These are phyloP conservation scores for Coptodon bakossiorum DNA, from an alignment of 2,113 vertebrate species.

Conservation along the genomic window DNA sequence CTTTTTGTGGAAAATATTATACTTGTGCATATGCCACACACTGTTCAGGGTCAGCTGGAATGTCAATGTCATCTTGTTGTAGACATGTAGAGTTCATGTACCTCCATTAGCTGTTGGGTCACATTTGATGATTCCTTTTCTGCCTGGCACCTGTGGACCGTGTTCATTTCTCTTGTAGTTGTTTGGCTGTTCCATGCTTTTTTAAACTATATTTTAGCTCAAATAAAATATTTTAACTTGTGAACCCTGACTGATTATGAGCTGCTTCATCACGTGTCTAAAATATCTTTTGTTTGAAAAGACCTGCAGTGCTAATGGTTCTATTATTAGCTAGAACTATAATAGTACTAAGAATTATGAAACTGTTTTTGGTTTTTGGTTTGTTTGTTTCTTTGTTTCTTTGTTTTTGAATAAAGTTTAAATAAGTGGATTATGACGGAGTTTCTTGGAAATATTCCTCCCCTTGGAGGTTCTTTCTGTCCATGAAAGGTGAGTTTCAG, in stretches of 20 bases:
- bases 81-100: too few species aligned
- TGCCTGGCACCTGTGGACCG: too few species aligned
- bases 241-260: not conserved
- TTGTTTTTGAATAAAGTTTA: too few species aligned
- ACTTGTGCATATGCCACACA: too few species aligned
- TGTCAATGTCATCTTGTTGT: too few species aligned
- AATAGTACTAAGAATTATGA: not conserved
- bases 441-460: not conserved
- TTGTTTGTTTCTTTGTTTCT: too few species aligned
- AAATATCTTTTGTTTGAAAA: not conserved
- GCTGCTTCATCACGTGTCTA: not conserved
- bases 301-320: not conserved
- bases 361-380: too few species aligned
- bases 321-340: not conserved
- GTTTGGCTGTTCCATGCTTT: not conserved
- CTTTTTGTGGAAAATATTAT: too few species aligned
- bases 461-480: not conserved
- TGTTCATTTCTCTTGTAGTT: too few species aligned
- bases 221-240: not conserved
- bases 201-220: not conserved
- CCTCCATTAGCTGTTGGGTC: too few species aligned
- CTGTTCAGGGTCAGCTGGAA: too few species aligned
- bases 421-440: not conserved
- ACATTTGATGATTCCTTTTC: too few species aligned
- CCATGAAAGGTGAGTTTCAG: not conserved